Evolutionary conservation across 2,113 vertebrate species (phyloP).

Genomic region (Galbula dea): DNA sequence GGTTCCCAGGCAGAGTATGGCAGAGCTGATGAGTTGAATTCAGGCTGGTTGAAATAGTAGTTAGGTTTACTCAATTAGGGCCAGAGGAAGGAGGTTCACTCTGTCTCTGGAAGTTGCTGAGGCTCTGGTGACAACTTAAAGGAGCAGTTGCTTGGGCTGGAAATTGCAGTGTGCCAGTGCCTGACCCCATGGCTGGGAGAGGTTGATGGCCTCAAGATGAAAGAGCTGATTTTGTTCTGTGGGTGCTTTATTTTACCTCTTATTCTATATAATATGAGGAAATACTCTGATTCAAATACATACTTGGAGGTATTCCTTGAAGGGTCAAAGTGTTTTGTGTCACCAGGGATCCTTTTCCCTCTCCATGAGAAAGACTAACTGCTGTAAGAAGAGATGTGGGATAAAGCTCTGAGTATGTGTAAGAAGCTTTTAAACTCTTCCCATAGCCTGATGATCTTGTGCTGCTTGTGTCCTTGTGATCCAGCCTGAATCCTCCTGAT

Average conservation of each 20-base stretch:
- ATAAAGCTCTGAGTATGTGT: neutral
- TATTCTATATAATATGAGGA: neutral
- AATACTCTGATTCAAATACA: neutral
- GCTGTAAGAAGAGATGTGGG: neutral
- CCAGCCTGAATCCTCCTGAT: neutral
- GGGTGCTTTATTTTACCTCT: neutral
- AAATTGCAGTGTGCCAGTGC: rapidly evolving
- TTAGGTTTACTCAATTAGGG: neutral
- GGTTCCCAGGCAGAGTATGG: neutral
- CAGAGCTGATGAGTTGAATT: neutral
- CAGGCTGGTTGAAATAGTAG: neutral
- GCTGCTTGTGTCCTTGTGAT: neutral
- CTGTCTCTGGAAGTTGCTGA: neutral
- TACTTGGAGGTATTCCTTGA: neutral
- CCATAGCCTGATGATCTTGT: neutral
- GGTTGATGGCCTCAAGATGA: neutral
- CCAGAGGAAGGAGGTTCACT: neutral
- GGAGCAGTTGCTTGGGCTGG: neutral
- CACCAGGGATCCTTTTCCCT: neutral
- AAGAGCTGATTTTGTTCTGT: neutral
- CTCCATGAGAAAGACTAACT: neutral
- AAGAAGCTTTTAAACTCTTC: neutral
- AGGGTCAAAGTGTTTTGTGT: neutral
- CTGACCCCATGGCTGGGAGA: neutral
- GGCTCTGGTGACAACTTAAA: neutral